Conservation (phyloP, 2,888 invertebrate genomes). For the Leptopilina drosophilae region DNA sequence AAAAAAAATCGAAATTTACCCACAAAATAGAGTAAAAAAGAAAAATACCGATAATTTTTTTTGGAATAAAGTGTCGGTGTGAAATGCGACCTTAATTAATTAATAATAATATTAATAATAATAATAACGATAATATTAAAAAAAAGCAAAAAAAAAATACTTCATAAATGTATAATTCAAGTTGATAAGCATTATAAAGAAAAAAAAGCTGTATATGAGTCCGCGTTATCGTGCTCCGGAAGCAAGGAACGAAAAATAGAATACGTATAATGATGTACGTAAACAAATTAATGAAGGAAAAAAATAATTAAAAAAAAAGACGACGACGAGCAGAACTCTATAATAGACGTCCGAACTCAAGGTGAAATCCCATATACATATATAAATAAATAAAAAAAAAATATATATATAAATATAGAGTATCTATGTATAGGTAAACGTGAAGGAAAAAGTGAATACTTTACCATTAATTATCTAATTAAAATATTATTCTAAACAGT, state of each 20-base stretch:
- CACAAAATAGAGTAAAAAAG: background rate
- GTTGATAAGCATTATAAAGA: conserved; percentile 34
- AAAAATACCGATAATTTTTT: conserved; percentile 17
- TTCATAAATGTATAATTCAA: conserved; percentile 50
- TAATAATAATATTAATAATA: background rate
- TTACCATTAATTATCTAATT: conserved; percentile 69
- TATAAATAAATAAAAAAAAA: conserved; percentile 46
- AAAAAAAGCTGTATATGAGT: conserved; percentile 45
- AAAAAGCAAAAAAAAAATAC: conserved; percentile 46
- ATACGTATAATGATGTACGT: conserved; percentile 45
- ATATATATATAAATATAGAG: conserved; percentile 53
- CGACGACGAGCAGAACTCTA: conserved; percentile 53
- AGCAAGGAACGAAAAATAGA: conserved; percentile 48
- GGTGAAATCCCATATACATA: conserved; percentile 51
- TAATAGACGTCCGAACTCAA: conserved; percentile 66
- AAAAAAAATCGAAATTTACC: background rate
- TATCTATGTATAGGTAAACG: conserved; percentile 48
- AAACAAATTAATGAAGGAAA: conserved; percentile 35
- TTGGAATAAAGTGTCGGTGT: conserved; percentile 20
- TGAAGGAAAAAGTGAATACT: conserved; percentile 60
- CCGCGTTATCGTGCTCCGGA: conserved; percentile 46
- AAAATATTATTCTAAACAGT: conserved; percentile 68
- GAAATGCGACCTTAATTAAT: conserved; percentile 28
- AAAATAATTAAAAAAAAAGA: conserved; percentile 30
- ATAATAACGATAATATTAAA: no score